A percentile compares a stretch with the other conserved stretches of the same genome.
Conservation (phyloP, 1,140 invertebrate genomes). For the Heterodera schachtii region DNA sequence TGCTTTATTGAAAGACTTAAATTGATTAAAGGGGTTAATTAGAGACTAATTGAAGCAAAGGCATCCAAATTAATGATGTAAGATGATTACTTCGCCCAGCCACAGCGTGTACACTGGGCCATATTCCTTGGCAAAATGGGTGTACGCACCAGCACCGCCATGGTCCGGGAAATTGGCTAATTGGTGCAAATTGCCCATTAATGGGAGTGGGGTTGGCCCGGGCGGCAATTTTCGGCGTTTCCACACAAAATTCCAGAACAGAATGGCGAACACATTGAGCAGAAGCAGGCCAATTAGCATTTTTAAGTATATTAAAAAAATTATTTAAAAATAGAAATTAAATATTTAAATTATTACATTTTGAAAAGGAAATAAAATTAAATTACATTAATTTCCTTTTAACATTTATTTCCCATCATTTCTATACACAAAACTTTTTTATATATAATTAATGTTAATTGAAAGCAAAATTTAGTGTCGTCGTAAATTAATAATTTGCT, state of each 20-base stretch:
- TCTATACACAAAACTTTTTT: too few relatives aligned
- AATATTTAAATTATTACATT: background rate
- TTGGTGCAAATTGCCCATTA: conserved; percentile 24
- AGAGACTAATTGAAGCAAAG: too few relatives aligned
- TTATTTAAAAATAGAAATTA: background rate
- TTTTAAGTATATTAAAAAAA: background rate
- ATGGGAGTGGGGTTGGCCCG: conserved; percentile 17
- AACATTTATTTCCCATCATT: too few relatives aligned
- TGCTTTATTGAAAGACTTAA: too few relatives aligned
- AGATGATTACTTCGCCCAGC: conserved; percentile 9
- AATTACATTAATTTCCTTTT: background rate
- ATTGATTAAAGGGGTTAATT: too few relatives aligned
- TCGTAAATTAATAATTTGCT: too few relatives aligned
- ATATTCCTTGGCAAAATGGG: conserved; percentile 9
- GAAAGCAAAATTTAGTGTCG: too few relatives aligned
- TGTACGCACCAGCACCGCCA: conserved; percentile 12
- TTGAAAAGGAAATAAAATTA: background rate
- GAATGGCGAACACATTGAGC: conserved; percentile 11
- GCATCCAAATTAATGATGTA: background rate
- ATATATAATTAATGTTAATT: too few relatives aligned
- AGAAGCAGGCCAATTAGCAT: background rate
- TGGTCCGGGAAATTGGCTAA: background rate
- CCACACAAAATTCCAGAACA: conserved; percentile 32
- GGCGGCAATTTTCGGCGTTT: conserved; percentile 21
- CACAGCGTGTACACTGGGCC: conserved; percentile 26